phyloP scores from a whole-genome alignment of 2,113 vertebrate genomes.

The Tachuris rubrigastra region DNA sequence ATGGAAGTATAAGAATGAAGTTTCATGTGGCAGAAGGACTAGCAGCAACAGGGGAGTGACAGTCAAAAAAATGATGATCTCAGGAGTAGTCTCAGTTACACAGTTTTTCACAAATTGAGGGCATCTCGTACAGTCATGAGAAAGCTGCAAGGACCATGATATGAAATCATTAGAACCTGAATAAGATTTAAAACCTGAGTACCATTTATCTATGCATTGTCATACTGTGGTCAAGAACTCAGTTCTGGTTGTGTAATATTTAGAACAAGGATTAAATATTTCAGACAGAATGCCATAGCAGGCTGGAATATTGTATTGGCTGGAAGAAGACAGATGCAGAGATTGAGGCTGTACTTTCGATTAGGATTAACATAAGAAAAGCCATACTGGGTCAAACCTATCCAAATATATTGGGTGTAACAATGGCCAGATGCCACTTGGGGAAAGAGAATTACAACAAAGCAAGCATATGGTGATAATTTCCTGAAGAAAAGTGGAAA shows the following conservation, averaged over 20 bases:
- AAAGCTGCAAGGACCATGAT: background rate
- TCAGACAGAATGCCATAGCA: background rate
- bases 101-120: background rate
- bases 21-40: background rate
- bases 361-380: constrained; percentile 34
- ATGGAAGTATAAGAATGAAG: background rate
- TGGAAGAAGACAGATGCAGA: constrained; percentile 15
- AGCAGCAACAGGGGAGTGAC: background rate
- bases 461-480: constrained; percentile 37
- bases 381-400: background rate
- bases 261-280: background rate
- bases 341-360: background rate
- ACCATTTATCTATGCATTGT: background rate
- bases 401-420: background rate
- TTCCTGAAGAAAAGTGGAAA: constrained; percentile 31
- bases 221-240: background rate
- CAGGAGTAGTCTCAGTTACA: background rate
- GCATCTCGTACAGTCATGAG: background rate
- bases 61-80: background rate
- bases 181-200: background rate
- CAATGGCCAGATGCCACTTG: background rate
- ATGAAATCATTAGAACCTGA: background rate
- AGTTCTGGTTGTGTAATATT: background rate
- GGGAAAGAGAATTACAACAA: background rate
- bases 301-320: background rate